phyloP scores from a whole-genome alignment of 2,888 invertebrate genomes.

The Melieria crassipennis region DNA sequence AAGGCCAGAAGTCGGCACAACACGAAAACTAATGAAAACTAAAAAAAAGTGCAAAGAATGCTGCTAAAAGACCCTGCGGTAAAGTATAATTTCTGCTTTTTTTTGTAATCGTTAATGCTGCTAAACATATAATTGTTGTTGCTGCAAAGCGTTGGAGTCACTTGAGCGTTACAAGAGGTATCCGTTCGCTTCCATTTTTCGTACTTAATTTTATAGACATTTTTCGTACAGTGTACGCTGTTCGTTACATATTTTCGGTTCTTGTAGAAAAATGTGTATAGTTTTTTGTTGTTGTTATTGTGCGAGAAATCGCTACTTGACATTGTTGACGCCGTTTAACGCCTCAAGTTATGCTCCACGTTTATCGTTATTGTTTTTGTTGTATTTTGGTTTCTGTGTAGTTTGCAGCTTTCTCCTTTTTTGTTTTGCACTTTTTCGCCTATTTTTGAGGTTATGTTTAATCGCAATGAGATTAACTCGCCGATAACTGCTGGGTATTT shows the following conservation, averaged over 20 bases:
- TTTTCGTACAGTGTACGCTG: too few relatives aligned
- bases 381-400: not conserved
- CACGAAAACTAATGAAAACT: too few relatives aligned
- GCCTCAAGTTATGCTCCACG: not conserved
- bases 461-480: not conserved
- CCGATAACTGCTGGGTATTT: not conserved
- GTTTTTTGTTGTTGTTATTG: not conserved
- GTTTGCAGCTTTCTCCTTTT: not conserved
- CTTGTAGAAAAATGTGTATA: not conserved
- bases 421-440: not conserved
- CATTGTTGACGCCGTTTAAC: too few relatives aligned
- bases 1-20: too few relatives aligned
- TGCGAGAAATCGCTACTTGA: too few relatives aligned
- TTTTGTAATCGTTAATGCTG: conserved; percentile 3
- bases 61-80: too few relatives aligned
- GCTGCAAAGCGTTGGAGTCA: conserved; percentile 45
- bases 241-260: too few relatives aligned
- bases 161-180: conserved; percentile 59
- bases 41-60: too few relatives aligned
- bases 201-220: not conserved
- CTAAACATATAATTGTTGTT: conserved; percentile 18
- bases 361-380: not conserved
- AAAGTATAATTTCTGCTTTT: not conserved
- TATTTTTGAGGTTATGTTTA: conserved; percentile 1
- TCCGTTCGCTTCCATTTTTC: conserved; percentile 52